Evolutionary conservation across 2,797 vertebrate genomes (phyloP), one percentile per base, ranked within the genome.

Genomic region (Dryobates pubescens): DNA sequence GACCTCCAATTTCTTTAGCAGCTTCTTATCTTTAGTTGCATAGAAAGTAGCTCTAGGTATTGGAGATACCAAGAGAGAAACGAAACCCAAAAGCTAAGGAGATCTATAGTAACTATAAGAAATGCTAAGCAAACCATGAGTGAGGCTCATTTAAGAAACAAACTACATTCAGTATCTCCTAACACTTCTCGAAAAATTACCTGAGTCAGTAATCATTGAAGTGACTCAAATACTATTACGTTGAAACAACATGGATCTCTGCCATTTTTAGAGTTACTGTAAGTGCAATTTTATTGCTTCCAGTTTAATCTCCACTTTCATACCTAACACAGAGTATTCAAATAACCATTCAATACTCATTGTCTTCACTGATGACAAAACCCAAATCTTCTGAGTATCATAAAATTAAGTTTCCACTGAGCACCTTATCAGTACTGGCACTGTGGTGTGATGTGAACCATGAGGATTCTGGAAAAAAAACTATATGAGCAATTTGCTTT

Each of bases 21-120:
- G 8, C 22, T 69, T 53, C 38, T 59, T 51, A 64, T 29, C 5
- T 24, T 10, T 58, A 83, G 14, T 1, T 69, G 45, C 20, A 71
- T n/a, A 68, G 90, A 75, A 77, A 75, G 7, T n/a, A 85, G 27
- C 9, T 47, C 36, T 65, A 89, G 56, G 23, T 79, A 80, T 6
- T 2, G 1, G 45, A 69, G 7, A 63, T 29, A 61, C 0, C 29
- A 70, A 53, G 27, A 82, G 15, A 74, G 13, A 69, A 82, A 63
- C 13, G 38, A 0, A 0, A 20, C n/a, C 67, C 63, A 78, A 27
- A 65, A 59, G 24, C 8, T 63, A 69, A 49, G 24, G 11, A 72
- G 8, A 61, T 47, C 13, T 58, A 45, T 0, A 85, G 22, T 64
- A 92, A 71, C 23, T 16, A 3, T 6, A 30, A 19, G n/a, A 70